These are phyloP conservation scores for Thamnaconus septentrionalis DNA, from an alignment of 2,113 vertebrate genomes.

Conservation along the genomic window DNA sequence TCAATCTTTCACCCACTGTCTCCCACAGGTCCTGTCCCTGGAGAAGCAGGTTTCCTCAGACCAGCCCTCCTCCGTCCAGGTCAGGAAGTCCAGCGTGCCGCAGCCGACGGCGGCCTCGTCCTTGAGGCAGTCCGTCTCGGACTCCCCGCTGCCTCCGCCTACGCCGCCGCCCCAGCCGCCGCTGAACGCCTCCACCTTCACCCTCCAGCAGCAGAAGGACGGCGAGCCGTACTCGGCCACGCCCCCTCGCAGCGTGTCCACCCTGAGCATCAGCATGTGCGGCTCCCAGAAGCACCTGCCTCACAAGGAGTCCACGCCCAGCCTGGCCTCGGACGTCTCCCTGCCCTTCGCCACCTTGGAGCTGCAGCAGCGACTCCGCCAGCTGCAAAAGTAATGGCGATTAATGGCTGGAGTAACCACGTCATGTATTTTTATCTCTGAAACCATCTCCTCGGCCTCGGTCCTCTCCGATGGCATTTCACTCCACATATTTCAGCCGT, in stretches of 20 bases:
- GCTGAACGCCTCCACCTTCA: slow-evolving; percentile 62
- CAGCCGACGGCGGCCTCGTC: slow-evolving; percentile 32
- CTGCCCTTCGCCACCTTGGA: slow-evolving; percentile 89
- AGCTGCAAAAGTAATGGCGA: slow-evolving; percentile 88
- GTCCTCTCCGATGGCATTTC: too few relatives aligned
- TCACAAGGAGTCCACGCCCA: slow-evolving; percentile 88
- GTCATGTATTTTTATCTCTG: too few relatives aligned
- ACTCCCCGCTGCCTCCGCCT: slow-evolving; percentile 42
- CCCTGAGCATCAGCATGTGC: slow-evolving; percentile 74
- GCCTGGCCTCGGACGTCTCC: slow-evolving; percentile 92
- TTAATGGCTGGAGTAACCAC: too few relatives aligned
- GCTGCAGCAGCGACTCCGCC: slow-evolving; percentile 86
- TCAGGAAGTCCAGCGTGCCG: slow-evolving; percentile 79
- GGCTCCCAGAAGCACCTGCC: slow-evolving; percentile 83
- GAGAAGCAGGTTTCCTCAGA: slow-evolving; percentile 83
- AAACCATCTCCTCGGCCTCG: too few relatives aligned
- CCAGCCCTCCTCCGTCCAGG: slow-evolving; percentile 85
- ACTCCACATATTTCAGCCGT: background rate
- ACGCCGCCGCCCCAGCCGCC: slow-evolving; percentile 26
- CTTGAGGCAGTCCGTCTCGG: slow-evolving; percentile 38
- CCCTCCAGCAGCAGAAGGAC: slow-evolving; percentile 59
- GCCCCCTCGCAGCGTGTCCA: slow-evolving; percentile 80
- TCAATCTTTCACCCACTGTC: background rate
- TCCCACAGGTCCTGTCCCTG: slow-evolving; percentile 83
- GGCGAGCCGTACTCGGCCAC: slow-evolving; percentile 72